Conservation (phyloP, 2,888 invertebrate species). For the Drosophila villosipedis region DNA sequence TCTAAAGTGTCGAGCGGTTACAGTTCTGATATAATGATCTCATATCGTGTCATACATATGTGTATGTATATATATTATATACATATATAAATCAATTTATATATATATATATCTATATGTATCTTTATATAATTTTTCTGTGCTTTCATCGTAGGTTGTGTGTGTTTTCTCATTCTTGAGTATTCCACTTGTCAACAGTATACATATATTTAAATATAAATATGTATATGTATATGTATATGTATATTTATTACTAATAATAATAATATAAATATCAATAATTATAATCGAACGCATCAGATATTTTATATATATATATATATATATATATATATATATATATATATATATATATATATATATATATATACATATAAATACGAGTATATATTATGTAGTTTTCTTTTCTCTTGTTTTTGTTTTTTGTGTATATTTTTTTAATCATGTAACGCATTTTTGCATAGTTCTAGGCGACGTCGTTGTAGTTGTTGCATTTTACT, state of each 20-base stretch:
- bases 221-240: slow-evolving; percentile 2
- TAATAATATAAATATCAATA: slow-evolving; percentile 16
- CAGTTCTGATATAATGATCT: slow-evolving; percentile 23
- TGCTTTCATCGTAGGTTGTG: slow-evolving; percentile 37
- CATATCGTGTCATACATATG: slow-evolving; percentile 21
- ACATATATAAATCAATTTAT: slow-evolving; percentile 3
- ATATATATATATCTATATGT: slow-evolving; percentile 9
- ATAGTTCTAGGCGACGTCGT: slow-evolving; percentile 44
- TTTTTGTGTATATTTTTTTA: slow-evolving; percentile 9
- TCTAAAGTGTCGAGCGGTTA: slow-evolving; percentile 31
- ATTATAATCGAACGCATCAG: slow-evolving; percentile 37
- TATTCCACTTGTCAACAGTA: slow-evolving; percentile 20
- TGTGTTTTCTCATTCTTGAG: slow-evolving; percentile 7
- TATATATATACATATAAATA: slow-evolving; percentile 25
- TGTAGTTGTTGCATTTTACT: slow-evolving; percentile 38
- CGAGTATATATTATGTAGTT: slow-evolving; percentile 24
- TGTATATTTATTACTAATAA: slow-evolving; percentile 21
- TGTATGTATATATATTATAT: slow-evolving; percentile 8
- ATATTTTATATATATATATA: slow-evolving; percentile 21
- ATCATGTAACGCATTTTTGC: slow-evolving; percentile 25
- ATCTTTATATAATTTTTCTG: slow-evolving; percentile 23
- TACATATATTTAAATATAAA: slow-evolving; percentile 20
- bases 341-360: slow-evolving; percentile 6
- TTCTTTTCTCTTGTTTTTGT: background rate
- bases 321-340: too few relatives aligned